Base-by-base conservation (phyloP, 2,113 vertebrate species). In the Malurus elegans region DNA sequence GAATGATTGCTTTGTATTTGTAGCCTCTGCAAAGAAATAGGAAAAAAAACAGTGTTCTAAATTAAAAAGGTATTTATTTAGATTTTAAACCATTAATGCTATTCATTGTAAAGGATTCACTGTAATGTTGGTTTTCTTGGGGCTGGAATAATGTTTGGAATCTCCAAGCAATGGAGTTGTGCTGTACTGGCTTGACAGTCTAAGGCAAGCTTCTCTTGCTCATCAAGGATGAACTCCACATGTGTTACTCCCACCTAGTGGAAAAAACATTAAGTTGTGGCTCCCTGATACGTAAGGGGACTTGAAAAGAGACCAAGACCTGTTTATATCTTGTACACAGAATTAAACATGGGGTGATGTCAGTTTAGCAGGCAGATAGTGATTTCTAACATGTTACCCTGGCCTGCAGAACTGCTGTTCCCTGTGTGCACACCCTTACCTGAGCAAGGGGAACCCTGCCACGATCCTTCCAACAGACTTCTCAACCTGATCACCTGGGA, bases 401-500 rank as follows among this genome's bases (percentile, higher is more conserved):
- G 62, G 15, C 50, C 13, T 42, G 84, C 94, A 99, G 99, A 97
- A 51, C 97, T 99, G 5, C 96, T 98, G 83, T 99, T 99, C 29
- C 98, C 99, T 0, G 98, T 99, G 90, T 99, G 99, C 93, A 98
- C 93, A 6, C 98, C 98, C 8, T 97, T 99, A 65, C 98, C 99
- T 4, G 96, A 98, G 75, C 98, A 99, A 80, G 98, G 98, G 0
- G 98, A 99, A 83, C 98, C 97, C 70, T 99, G 99, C 96, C 97
- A 98, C 0, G 97, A 98, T 51, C 98, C 98, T 44, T 97, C 98
- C 42, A 99, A 98, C 95, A 98, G 98, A 72, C 95, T 99, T 34
- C 97, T 98, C 80, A 98, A 98, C 88, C 96, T 99, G 24, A 95
- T 99, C 95, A 98, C 98, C 71, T 99, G 98, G 99, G 98, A 99